Conservation (phyloP, 2,888 invertebrate genomes). For the Aphelenchoides bicaudatus region DNA sequence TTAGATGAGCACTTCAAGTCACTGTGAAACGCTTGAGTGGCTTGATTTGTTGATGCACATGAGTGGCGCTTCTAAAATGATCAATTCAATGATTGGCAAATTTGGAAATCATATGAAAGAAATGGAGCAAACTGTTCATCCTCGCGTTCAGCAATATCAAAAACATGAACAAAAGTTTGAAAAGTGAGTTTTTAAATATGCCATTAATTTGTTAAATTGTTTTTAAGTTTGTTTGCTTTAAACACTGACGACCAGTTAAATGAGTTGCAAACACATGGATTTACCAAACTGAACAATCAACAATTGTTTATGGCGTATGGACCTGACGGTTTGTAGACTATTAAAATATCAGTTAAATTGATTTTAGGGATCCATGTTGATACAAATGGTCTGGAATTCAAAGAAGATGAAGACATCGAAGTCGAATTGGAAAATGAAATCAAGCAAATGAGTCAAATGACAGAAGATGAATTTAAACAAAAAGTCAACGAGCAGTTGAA, state of each 20-base stretch:
- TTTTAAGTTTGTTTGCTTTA: too few relatives aligned
- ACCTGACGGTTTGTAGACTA: background rate
- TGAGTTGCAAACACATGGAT: conserved; percentile 6
- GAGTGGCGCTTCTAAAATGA: conserved; percentile 21
- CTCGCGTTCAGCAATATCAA: conserved; percentile 26
- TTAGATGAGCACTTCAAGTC: background rate
- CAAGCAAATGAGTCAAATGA: conserved; percentile 1
- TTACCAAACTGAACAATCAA: conserved; percentile 3
- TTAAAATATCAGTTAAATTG: too few relatives aligned
- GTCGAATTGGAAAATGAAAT: too few relatives aligned
- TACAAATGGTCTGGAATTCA: too few relatives aligned
- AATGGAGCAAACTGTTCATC: conserved; percentile 25
- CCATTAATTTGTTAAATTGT: too few relatives aligned
- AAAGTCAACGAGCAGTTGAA: too few relatives aligned
- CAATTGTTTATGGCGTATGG: conserved; percentile 13
- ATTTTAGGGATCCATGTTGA: too few relatives aligned
- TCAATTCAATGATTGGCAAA: conserved; percentile 17
- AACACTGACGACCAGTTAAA: conserved; percentile 10
- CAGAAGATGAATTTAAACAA: conserved; percentile 11
- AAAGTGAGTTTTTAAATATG: too few relatives aligned
- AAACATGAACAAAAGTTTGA: conserved; percentile 11
- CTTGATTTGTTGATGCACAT: conserved; percentile 24
- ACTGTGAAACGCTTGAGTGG: conserved; percentile 22
- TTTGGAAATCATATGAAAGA: conserved; percentile 21
- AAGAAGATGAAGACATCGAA: too few relatives aligned